Evolutionary conservation across 2,888 invertebrate species (phyloP).

Genomic region (Ypsolopha sequella): DNA sequence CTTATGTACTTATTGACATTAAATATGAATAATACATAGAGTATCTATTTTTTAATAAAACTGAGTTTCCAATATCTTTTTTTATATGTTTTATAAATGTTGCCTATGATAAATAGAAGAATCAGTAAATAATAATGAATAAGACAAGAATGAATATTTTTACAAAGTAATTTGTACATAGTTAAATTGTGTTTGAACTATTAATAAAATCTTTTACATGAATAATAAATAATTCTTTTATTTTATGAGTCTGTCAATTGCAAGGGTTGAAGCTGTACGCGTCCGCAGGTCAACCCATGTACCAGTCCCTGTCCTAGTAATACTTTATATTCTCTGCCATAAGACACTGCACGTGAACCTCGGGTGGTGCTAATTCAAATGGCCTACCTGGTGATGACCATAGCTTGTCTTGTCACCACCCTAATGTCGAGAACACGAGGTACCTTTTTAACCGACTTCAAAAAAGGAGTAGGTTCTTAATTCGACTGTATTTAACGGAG

Average conservation of each 20-base stretch:
- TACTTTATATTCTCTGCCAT: no score
- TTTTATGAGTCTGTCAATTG: background rate
- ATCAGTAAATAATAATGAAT: slow-evolving; percentile 53
- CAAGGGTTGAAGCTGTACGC: no score
- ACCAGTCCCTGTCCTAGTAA: no score
- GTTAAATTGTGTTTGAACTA: slow-evolving; percentile 65
- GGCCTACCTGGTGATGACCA: no score
- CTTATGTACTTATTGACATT: slow-evolving; percentile 55
- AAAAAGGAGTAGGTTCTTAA: no score
- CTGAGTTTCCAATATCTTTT: slow-evolving; percentile 42
- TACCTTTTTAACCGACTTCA: no score
- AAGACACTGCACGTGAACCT: no score
- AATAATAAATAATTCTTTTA: slow-evolving; percentile 13
- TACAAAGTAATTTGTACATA: slow-evolving; percentile 70
- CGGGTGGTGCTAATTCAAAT: no score
- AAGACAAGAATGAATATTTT: slow-evolving; percentile 68
- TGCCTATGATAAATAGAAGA: slow-evolving; percentile 59
- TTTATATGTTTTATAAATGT: slow-evolving; percentile 57
- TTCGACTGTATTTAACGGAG: no score
- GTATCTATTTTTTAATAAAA: slow-evolving; percentile 51
- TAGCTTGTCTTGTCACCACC: no score
- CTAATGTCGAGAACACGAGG: background rate
- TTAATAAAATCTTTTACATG: slow-evolving; percentile 67
- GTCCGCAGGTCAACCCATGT: no score
- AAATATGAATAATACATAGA: slow-evolving; percentile 42